Conservation (phyloP, 2,888 invertebrate genomes). For the Calliphora vomitoria region DNA sequence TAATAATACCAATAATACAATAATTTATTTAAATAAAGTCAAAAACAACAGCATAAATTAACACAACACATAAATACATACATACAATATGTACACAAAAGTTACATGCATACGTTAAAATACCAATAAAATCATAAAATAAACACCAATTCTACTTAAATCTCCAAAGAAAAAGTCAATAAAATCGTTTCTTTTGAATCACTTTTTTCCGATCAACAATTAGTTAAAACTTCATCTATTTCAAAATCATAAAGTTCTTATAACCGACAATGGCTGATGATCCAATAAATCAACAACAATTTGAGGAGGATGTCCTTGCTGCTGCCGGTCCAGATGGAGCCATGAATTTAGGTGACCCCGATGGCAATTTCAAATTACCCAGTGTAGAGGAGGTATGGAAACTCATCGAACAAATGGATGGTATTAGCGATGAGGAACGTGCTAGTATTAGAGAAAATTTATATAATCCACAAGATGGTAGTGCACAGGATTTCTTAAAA, state of each 20-base stretch:
- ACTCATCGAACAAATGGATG: conserved; percentile 86
- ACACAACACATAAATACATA: conserved; percentile 28
- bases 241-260: conserved; percentile 52
- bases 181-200: conserved; percentile 54
- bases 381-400: conserved; percentile 86
- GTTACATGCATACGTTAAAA: not conserved
- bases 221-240: conserved; percentile 55
- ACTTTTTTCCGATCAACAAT: conserved; percentile 24
- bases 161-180: conserved; percentile 23
- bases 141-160: not conserved
- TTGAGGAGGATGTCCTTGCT: conserved; percentile 81
- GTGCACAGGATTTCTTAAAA: conserved; percentile 81
- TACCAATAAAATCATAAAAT: conserved; percentile 5
- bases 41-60: conserved; percentile 26
- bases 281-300: conserved; percentile 80
- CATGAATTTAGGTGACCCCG: conserved; percentile 76
- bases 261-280: conserved; percentile 79
- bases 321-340: conserved; percentile 78
- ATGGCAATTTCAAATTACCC: conserved; percentile 85
- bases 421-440: conserved; percentile 87
- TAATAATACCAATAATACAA: conserved; percentile 19
- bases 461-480: conserved; percentile 83
- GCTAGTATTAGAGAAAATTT: conserved; percentile 86
- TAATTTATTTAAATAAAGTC: conserved; percentile 6
- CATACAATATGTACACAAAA: conserved; percentile 5